Base-by-base conservation (phyloP, 1,140 invertebrate species). In the Rhagoletis pomonella region DNA sequence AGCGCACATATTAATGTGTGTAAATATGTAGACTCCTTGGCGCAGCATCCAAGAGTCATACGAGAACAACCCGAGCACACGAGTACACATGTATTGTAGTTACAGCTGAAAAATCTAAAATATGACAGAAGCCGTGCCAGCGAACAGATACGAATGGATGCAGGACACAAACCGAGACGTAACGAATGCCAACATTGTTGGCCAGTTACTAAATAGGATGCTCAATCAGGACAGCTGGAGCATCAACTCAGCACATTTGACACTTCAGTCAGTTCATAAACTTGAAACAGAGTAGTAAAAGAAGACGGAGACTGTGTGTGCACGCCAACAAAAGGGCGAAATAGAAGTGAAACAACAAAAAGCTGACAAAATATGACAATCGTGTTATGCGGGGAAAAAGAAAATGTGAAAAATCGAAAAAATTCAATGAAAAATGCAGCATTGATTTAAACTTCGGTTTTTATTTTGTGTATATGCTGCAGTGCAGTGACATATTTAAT, bases 181-280 rank as follows among this genome's bases (percentile, higher is more conserved):
- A 55, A 81, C 73, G 73, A 81, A 81, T 14, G 73, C 17, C 73
- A 81, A 81, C 44, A n/a, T 9, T 9, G 73, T 10, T 81, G 73
- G 73, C 73, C 73, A 55, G 5, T 81, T 19, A 47, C 17, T n/a
- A 81, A 81, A 55, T 81, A 55, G 44, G 73, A 55, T 85, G 84
- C 84, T 85, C 86, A 69, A 29, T 69, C 64, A 86, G 86, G 86
- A 67, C 86, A 86, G 73, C 73, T 86, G 59, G 62, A 65, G 86
- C 86, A 67, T 42, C 86, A 58, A 62, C 86, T 86, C 86, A 69
- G 86, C 50, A 65, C 62, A 85, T 86, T 86, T 86, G 86, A 86
- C 86, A 86, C 86, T 65, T 86, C 62, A 86, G 86, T 86, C 86
- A 69, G 86, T 67, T 86, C 47, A 64, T 86, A 86, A 86, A 86